phyloP scores from a whole-genome alignment of 2,888 invertebrate genomes.

The Marasmarcha lunaedactyla region DNA sequence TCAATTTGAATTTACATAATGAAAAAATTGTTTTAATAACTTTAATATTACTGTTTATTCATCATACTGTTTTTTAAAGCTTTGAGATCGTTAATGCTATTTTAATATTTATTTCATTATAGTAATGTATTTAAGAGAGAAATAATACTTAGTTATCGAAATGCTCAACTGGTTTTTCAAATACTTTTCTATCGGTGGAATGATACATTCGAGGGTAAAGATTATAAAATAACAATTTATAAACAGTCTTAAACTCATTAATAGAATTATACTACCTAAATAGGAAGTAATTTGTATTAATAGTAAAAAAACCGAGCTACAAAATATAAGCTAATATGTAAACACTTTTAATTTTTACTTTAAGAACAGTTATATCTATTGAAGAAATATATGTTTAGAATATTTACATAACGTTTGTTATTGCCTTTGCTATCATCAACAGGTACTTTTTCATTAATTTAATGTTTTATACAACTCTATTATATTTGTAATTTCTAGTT shows the following conservation, averaged over 20 bases:
- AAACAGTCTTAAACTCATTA: conserved; percentile 51
- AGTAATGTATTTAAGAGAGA: too few species aligned
- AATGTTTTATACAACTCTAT: not conserved
- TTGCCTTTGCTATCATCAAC: not conserved
- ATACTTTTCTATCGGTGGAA: conserved; percentile 59
- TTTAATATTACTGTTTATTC: conserved; percentile 6
- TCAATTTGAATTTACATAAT: conserved; percentile 12
- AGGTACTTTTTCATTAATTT: not conserved
- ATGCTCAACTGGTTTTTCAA: conserved; percentile 39
- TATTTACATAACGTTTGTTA: conserved; percentile 1
- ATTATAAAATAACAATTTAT: conserved; percentile 32
- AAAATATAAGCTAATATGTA: not conserved
- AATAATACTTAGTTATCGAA: conserved; percentile 39
- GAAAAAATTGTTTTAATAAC: not conserved
- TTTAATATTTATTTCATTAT: conserved; percentile 20
- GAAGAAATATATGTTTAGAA: too few species aligned
- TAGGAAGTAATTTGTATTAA: conserved; percentile 6
- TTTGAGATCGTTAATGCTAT: conserved; percentile 28
- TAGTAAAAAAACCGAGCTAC: not conserved
- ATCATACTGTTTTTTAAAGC: conserved; percentile 34
- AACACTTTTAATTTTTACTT: too few species aligned
- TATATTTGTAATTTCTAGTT: too few species aligned
- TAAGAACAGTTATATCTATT: too few species aligned
- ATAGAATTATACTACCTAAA: conserved; percentile 11
- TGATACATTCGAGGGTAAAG: conserved; percentile 53